Evolutionary conservation across 2,888 invertebrate species (phyloP).

Genomic region (Drosophila incognita): DNA sequence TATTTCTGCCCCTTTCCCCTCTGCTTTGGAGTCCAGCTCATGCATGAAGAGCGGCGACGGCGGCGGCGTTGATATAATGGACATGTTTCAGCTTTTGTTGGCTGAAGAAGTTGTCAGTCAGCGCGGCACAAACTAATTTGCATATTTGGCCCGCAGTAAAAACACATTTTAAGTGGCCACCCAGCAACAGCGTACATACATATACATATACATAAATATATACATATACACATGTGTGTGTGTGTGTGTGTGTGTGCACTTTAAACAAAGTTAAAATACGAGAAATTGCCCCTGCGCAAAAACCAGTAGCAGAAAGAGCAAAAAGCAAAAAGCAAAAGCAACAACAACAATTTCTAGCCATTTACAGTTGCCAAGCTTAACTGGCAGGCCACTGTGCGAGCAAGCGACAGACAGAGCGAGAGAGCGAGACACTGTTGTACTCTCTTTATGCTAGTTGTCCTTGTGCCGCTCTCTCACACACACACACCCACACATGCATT

Average conservation of each 20-base stretch:
- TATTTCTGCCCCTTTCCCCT: conserved; percentile 23
- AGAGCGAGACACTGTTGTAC: not conserved
- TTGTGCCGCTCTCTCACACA: conserved; percentile 44
- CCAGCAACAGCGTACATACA: conserved; percentile 58
- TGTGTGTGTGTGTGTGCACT: conserved; percentile 48
- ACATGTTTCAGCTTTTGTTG: conserved; percentile 81
- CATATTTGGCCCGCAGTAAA: conserved; percentile 77
- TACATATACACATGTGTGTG: conserved; percentile 1
- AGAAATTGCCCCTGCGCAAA: conserved; percentile 68
- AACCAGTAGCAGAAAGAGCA: conserved; percentile 63
- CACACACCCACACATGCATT: conserved; percentile 12
- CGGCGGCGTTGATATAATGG: conserved; percentile 66
- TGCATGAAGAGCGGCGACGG: conserved; percentile 63
- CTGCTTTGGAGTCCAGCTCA: conserved; percentile 52
- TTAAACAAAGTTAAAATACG: conserved; percentile 78
- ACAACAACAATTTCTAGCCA: conserved; percentile 62
- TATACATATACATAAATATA: conserved; percentile 5
- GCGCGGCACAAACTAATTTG: conserved; percentile 74
- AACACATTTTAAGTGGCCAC: conserved; percentile 79
- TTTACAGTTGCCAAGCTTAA: conserved; percentile 74
- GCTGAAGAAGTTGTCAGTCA: conserved; percentile 71
- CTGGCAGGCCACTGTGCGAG: conserved; percentile 17
- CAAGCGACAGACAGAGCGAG: conserved; percentile 8
- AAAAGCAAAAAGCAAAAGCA: conserved; percentile 22
- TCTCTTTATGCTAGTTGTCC: conserved; percentile 40